A percentile compares a stretch with the other conserved stretches of the same genome.
Conservation (phyloP, 2,797 vertebrate genomes). For the Vespertilio murinus region DNA sequence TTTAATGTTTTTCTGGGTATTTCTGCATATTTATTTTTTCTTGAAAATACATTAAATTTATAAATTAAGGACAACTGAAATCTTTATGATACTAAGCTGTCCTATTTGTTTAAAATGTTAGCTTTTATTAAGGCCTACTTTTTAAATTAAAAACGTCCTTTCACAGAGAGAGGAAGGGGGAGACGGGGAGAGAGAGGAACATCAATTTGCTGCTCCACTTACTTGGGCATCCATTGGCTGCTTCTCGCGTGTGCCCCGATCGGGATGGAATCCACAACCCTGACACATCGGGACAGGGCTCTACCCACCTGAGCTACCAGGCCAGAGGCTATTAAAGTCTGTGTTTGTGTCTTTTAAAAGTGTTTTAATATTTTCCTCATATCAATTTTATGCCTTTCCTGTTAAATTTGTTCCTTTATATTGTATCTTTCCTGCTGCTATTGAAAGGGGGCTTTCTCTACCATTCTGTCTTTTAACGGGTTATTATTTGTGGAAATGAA, state of each 20-base stretch:
- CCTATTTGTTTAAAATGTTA: not conserved
- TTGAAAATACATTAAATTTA: conserved; percentile 34
- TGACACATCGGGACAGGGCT: no score
- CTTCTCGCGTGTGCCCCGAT: no score
- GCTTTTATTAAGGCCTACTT: not conserved
- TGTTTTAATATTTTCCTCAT: not conserved
- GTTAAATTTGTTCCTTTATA: conserved; percentile 24
- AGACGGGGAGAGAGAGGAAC: no score
- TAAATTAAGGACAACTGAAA: conserved; percentile 14
- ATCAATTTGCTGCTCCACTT: no score
- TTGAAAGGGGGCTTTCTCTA: not conserved
- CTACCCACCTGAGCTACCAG: no score
- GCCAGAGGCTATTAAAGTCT: not conserved
- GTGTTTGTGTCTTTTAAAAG: not conserved
- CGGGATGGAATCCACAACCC: no score
- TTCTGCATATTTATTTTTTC: not conserved
- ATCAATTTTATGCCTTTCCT: not conserved
- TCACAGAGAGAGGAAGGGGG: no score
- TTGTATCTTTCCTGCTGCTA: not conserved
- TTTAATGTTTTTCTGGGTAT: not conserved
- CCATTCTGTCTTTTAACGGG: not conserved
- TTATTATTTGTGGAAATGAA: conserved; percentile 12
- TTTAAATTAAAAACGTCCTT: no score
- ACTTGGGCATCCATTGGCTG: no score
- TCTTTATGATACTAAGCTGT: not conserved